These are phyloP conservation scores for Chelmon rostratus DNA, from an alignment of 2,797 vertebrate genomes.

Conservation along the genomic window DNA sequence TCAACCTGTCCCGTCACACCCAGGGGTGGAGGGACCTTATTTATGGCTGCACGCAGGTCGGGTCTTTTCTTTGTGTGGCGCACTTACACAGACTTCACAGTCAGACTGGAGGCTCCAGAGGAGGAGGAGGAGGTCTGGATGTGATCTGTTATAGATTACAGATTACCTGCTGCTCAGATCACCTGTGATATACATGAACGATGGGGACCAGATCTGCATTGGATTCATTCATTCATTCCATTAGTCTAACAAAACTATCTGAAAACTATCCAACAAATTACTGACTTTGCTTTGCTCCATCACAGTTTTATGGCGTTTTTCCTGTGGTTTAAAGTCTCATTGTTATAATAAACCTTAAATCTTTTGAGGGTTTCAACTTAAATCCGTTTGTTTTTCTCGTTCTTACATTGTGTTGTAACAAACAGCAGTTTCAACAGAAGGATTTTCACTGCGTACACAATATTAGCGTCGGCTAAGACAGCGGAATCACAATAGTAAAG, in stretches of 20 bases:
- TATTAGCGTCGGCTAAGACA: not conserved
- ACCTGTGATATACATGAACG: not conserved
- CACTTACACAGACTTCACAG: constrained; percentile 63
- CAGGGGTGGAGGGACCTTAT: constrained; percentile 73
- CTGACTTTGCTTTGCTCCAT: too few relatives aligned
- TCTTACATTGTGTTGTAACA: not conserved
- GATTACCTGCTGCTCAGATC: constrained; percentile 34
- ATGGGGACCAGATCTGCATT: not conserved
- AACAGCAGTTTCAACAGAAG: not conserved
- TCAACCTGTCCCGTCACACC: constrained; percentile 78
- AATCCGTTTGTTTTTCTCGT: not conserved
- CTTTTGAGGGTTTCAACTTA: not conserved
- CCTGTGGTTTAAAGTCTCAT: too few relatives aligned
- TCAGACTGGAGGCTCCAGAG: constrained; percentile 72
- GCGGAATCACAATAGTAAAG: constrained; percentile 6
- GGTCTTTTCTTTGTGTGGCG: constrained; percentile 74
- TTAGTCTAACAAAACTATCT: too few relatives aligned
- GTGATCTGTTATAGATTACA: constrained; percentile 58
- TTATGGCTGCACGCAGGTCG: constrained; percentile 79
- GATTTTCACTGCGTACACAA: not conserved
- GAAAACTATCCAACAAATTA: too few relatives aligned
- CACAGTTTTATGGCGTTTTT: too few relatives aligned
- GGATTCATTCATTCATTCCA: too few relatives aligned
- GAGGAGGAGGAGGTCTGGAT: constrained; percentile 17
- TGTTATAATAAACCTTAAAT: too few relatives aligned